Conservation (phyloP, 2,113 vertebrate species). For the Xenopus borealis region DNA sequence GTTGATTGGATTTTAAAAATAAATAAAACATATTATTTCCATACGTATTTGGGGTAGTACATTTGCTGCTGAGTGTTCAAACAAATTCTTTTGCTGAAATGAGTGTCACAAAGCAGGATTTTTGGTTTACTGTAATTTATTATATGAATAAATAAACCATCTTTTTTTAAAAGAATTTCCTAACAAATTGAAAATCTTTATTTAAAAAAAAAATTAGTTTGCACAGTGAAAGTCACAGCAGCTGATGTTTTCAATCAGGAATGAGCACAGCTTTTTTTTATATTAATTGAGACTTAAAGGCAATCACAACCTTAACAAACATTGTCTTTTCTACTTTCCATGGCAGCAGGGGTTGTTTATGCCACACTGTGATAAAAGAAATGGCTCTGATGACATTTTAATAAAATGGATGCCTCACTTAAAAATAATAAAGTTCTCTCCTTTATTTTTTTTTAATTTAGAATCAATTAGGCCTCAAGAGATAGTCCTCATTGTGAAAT, state of each 20-base stretch:
- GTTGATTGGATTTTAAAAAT: too few relatives aligned
- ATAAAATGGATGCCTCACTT: neutral
- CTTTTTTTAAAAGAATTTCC: too few relatives aligned
- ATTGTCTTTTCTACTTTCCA: neutral
- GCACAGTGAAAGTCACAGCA: neutral
- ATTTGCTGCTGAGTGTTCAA: too few relatives aligned
- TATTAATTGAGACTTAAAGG: constrained; percentile 8
- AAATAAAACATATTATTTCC: too few relatives aligned
- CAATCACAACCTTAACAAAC: neutral
- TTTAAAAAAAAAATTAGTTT: too few relatives aligned
- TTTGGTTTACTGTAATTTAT: too few relatives aligned
- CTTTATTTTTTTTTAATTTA: neutral
- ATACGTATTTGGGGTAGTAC: too few relatives aligned
- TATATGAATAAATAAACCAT: too few relatives aligned
- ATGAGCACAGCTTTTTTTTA: constrained; percentile 2
- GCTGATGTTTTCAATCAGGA: neutral
- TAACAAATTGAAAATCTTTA: too few relatives aligned
- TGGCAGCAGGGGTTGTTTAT: neutral
- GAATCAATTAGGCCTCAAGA: neutral
- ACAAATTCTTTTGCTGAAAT: too few relatives aligned
- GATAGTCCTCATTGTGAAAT: neutral
- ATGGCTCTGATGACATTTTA: neutral
- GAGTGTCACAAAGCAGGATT: too few relatives aligned
- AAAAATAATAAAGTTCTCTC: neutral
- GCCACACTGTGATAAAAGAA: constrained; percentile 5